phyloP scores from a whole-genome alignment of 2,113 vertebrate species.

The Brachyhypopomus gauderio region DNA sequence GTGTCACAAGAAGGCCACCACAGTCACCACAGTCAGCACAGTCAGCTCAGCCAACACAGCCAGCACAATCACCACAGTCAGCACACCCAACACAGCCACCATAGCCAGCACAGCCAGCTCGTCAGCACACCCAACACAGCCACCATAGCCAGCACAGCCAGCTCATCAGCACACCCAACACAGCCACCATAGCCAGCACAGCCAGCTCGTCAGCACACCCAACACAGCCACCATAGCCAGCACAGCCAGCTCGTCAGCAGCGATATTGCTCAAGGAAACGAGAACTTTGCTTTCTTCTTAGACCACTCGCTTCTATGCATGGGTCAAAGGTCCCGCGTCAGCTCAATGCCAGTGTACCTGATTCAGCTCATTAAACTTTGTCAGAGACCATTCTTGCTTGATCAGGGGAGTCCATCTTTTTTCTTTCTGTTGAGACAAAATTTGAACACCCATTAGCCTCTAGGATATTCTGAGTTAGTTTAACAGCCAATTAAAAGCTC shows the following conservation, averaged over 20 bases:
- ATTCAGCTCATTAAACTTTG: slow-evolving; percentile 38
- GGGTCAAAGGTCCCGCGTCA: slow-evolving; percentile 18
- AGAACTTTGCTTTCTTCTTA: too few species aligned
- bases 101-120: too few species aligned
- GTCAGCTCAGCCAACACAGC: not conserved
- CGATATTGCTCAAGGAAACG: not conserved
- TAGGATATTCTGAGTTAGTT: too few species aligned
- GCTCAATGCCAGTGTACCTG: not conserved
- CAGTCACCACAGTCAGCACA: not conserved
- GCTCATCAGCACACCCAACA: too few species aligned
- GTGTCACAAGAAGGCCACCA: too few species aligned
- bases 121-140: too few species aligned
- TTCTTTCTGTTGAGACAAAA: not conserved
- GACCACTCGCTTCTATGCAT: too few species aligned
- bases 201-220: too few species aligned
- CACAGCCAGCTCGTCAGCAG: not conserved
- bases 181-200: too few species aligned
- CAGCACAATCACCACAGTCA: not conserved
- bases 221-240: too few species aligned
- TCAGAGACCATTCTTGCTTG: slow-evolving; percentile 2
- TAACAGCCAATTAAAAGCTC: slow-evolving; percentile 66
- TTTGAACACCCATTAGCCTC: not conserved
- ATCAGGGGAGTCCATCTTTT: slow-evolving; percentile 25
- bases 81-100: too few species aligned
- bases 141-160: too few species aligned